Base-by-base conservation (phyloP, 2,797 vertebrate species). In the Helarctos malayanus region DNA sequence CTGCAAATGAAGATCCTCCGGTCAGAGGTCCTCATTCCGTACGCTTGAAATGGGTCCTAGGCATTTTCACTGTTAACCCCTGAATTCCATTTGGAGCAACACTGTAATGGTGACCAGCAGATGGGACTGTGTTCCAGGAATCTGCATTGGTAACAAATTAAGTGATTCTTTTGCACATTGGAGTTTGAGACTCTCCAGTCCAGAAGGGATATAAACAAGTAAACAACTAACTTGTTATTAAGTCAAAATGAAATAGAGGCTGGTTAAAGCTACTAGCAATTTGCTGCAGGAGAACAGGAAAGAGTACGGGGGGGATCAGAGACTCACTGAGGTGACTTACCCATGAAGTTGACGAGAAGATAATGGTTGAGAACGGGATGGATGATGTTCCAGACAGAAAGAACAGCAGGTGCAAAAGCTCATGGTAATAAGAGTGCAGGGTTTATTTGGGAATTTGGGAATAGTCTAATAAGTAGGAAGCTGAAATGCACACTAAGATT, bases 391-490 rank as follows among this genome's bases (percentile, higher is more conserved):
- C 45, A 85, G 41, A 52, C 18, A 73, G 29, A 85, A 91, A 32
- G 35, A 92, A 8, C 1, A 45, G 18, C 41, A 68, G 12, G 38
- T 2, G 9, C 15, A 73, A 90, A 93, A 73, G 12, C 19, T 89
- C 54, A 4, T 13, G 1, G 29, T 65, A 68, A 49, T 79, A 63
- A 49, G 47, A 96, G 18, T 52, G 35, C 9, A 18, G 8, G 87
- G 41, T 85, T 92, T 47, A 38, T 84, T 71, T 83, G 27, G 68
- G 52, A 89, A 95, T 57, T 73, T 65, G 49, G 14, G 86, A 86
- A 91, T 57, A 82, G 85, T 27, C 19, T 32, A 78, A 5, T 82
- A 71, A 94, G 68, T 25, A 59, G 54, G 41, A 19, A 57, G 7
- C 57, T n/a, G 35, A 35, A 14, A 11, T 25, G 1, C 27, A n/a